phyloP scores from a whole-genome alignment of 2,888 invertebrate species.

The Drosophila kanekoi region DNA sequence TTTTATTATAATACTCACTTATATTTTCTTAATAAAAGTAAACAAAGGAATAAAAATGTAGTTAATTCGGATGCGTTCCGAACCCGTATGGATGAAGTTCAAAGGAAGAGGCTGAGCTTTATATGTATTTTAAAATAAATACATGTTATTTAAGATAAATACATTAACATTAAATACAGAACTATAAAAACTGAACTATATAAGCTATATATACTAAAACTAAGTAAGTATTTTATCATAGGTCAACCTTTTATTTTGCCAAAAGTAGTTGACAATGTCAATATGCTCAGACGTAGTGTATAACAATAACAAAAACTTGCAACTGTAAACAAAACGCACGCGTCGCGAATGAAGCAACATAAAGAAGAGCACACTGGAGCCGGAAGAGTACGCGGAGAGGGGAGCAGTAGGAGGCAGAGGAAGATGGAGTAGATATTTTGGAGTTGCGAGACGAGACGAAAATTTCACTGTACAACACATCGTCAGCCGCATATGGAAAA shows the following conservation, averaged over 20 bases:
- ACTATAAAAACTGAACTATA: no score
- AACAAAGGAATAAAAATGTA: no score
- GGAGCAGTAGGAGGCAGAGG: neutral
- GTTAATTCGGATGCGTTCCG: no score
- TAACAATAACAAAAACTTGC: slow-evolving; percentile 50
- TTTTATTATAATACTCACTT: no score
- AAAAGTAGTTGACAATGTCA: neutral
- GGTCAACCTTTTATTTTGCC: neutral
- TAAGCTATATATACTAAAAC: no score
- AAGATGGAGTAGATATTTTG: neutral
- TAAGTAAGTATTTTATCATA: no score
- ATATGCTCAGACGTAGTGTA: slow-evolving; percentile 19
- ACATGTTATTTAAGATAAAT: no score
- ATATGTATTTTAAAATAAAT: no score
- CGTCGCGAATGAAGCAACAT: slow-evolving; percentile 22
- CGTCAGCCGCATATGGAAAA: slow-evolving; percentile 73
- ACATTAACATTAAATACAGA: no score
- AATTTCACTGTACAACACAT: slow-evolving; percentile 65
- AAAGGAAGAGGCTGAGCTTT: no score
- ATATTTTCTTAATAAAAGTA: no score
- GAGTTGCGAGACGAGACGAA: slow-evolving; percentile 52
- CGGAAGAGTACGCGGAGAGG: neutral
- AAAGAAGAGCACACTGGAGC: slow-evolving; percentile 9
- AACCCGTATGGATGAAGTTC: no score
- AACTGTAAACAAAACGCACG: slow-evolving; percentile 69